Evolutionary conservation across 2,888 invertebrate species (phyloP).

Genomic region (Drosophila infuscata): DNA sequence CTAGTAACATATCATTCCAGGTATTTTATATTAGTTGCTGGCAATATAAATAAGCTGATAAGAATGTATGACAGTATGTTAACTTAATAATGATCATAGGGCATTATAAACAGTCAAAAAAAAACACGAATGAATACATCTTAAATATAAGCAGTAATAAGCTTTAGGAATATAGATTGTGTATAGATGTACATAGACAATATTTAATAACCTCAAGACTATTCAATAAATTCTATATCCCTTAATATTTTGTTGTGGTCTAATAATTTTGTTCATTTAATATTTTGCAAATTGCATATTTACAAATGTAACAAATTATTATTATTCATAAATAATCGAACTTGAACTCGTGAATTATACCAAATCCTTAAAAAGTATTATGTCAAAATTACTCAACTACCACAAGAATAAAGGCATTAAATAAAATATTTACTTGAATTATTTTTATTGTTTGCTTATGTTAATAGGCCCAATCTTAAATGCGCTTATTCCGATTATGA

Average conservation of each 20-base stretch:
- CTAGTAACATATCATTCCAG: not conserved
- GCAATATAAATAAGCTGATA: not conserved
- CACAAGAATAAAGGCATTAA: not conserved
- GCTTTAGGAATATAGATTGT: not conserved
- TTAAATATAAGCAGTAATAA: conserved; percentile 3
- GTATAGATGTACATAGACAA: too few relatives aligned
- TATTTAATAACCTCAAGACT: not conserved
- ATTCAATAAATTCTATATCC: not conserved
- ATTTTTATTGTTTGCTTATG: not conserved
- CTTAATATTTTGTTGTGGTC: not conserved
- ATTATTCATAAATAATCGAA: not conserved
- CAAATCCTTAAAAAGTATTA: not conserved
- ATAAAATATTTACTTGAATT: not conserved
- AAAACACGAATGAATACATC: not conserved
- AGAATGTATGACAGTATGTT: conserved; percentile 15
- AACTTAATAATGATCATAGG: conserved; percentile 10
- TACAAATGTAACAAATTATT: not conserved
- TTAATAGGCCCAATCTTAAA: not conserved
- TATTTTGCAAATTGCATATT: not conserved
- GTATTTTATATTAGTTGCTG: not conserved
- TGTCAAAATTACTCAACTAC: too few relatives aligned
- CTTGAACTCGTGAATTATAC: not conserved
- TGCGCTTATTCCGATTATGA: not conserved
- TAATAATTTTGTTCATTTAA: not conserved
- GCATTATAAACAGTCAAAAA: not conserved